Evolutionary conservation across 2,113 vertebrate species (phyloP).

Genomic region (Scortum barcoo): DNA sequence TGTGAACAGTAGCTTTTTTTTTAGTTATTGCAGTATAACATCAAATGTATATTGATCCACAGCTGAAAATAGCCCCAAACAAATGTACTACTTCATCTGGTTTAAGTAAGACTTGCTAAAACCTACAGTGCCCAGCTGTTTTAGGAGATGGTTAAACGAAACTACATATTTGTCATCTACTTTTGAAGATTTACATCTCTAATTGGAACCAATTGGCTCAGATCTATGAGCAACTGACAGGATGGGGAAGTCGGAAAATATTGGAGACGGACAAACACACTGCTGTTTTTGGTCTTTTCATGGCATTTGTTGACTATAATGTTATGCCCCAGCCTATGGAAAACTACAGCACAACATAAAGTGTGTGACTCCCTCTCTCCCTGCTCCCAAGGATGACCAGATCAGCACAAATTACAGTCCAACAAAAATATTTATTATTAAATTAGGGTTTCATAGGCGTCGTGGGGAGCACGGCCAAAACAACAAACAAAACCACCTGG

Average conservation of each 20-base stretch:
- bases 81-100: not conserved
- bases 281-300: not conserved
- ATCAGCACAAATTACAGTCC: too few species aligned
- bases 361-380: too few species aligned
- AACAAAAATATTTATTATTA: too few species aligned
- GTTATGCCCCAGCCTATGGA: too few species aligned
- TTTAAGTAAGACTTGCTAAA: not conserved
- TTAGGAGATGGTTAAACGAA: not conserved
- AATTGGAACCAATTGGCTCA: not conserved
- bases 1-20: not conserved
- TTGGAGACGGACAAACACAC: not conserved
- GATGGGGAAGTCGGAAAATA: not conserved
- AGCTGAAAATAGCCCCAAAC: slow-evolving; percentile 4
- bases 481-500: too few species aligned
- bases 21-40: too few species aligned
- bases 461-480: too few species aligned
- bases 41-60: not conserved
- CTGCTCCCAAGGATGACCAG: too few species aligned
- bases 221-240: not conserved
- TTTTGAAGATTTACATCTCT: not conserved
- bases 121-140: not conserved
- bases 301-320: not conserved
- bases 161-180: not conserved
- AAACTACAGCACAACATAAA: too few species aligned
- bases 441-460: too few species aligned